Percentiles rank a stretch among this genome's conserved stretches.
Evolutionary conservation across 2,113 vertebrate genomes (phyloP).

Genomic region (Pristiophorus japonicus): DNA sequence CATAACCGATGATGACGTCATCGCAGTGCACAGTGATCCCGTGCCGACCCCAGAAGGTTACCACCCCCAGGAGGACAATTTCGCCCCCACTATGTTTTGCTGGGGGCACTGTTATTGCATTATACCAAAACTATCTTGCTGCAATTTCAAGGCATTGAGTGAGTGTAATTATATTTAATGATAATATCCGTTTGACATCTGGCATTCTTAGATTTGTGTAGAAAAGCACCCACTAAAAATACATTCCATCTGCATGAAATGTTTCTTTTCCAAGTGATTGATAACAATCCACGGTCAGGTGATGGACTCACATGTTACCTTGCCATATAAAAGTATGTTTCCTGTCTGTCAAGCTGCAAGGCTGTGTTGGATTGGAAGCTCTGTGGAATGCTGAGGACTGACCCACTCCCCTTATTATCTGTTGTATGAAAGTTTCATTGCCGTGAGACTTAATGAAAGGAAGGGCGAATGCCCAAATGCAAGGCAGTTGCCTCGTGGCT

Average conservation of each 20-base stretch:
- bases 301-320: background rate
- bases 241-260: background rate
- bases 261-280: background rate
- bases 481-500: background rate
- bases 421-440: background rate
- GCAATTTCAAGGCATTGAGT: background rate
- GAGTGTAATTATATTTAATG: background rate
- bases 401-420: background rate
- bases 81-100: too few species aligned
- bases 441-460: background rate
- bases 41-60: too few species aligned
- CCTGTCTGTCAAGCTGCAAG: background rate
- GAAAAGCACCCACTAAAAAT: background rate
- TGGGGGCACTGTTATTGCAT: background rate
- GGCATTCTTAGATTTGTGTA: background rate
- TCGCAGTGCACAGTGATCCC: too few species aligned
- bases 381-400: background rate
- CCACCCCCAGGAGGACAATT: too few species aligned
- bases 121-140: background rate
- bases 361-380: background rate
- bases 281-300: background rate
- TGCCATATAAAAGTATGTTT: background rate
- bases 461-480: background rate
- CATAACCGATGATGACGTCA: too few species aligned
- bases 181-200: background rate